Percentiles rank a stretch among this genome's conserved stretches.
Conservation (phyloP, 2,888 invertebrate species). For the Drosophila robusta region DNA sequence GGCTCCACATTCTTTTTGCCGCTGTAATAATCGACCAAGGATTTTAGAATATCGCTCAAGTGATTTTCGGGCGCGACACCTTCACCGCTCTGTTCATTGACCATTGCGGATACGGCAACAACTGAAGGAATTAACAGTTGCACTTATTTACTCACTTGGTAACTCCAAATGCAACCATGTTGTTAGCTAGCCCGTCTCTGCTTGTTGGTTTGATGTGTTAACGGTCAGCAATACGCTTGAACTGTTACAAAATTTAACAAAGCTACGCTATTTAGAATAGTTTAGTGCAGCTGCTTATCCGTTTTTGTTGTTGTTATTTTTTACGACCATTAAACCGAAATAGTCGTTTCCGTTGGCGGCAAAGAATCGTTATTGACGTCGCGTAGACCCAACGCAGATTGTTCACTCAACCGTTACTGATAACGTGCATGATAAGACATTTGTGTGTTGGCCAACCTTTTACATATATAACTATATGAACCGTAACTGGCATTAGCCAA, state of each 20-base stretch:
- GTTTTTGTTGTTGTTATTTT: conserved; percentile 15
- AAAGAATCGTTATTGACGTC: conserved; percentile 28
- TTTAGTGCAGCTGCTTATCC: conserved; percentile 45
- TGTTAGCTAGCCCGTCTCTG: conserved; percentile 1
- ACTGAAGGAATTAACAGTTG: conserved; percentile 6
- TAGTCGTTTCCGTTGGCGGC: conserved; percentile 17
- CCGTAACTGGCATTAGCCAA: not conserved
- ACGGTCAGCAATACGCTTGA: conserved; percentile 39
- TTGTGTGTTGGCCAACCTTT: conserved; percentile 3
- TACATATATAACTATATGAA: conserved; percentile 2
- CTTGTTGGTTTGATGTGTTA: conserved; percentile 19
- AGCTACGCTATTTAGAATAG: conserved; percentile 35
- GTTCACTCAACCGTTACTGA: conserved; percentile 26
- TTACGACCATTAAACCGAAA: conserved; percentile 24
- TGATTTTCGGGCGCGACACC: conserved; percentile 5
- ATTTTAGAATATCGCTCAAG: conserved; percentile 41
- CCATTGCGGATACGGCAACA: conserved; percentile 38
- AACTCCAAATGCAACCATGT: conserved; percentile 52
- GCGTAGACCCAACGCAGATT: conserved; percentile 16
- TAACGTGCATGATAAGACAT: conserved; percentile 42
- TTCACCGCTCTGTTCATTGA: conserved; percentile 18
- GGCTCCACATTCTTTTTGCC: conserved; percentile 20
- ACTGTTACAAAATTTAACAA: conserved; percentile 41
- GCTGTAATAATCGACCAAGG: conserved; percentile 56
- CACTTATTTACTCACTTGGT: conserved; percentile 43